Percentiles rank a stretch among this genome's conserved stretches.
phyloP scores from a whole-genome alignment of 2,888 invertebrate species.

The Holacanthella duospinosa region DNA sequence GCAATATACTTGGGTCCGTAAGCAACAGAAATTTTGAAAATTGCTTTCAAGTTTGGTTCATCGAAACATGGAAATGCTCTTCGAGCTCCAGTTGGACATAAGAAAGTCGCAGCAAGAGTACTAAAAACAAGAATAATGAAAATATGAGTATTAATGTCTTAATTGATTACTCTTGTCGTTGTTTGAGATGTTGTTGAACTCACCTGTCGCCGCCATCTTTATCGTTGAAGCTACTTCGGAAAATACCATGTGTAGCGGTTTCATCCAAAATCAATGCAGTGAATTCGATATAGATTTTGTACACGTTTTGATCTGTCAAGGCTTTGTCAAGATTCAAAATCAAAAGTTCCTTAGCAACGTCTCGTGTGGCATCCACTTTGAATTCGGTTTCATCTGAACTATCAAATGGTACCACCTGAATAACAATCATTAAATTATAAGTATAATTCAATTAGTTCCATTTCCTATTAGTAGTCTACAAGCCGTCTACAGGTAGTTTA shows the following conservation, averaged over 20 bases:
- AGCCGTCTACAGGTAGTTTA: too few species aligned
- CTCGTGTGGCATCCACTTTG: not conserved
- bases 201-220: not conserved
- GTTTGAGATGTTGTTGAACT: not conserved
- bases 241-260: not conserved
- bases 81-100: not conserved
- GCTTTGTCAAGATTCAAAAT: not conserved
- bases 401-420: too few species aligned
- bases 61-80: slow-evolving; percentile 8
- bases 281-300: slow-evolving; percentile 2
- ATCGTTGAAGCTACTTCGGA: not conserved
- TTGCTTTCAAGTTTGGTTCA: not conserved
- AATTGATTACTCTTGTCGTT: not conserved
- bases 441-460: too few species aligned
- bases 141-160: not conserved
- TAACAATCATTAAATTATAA: too few species aligned
- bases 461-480: too few species aligned
- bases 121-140: not conserved
- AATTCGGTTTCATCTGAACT: too few species aligned
- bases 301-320: not conserved
- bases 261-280: not conserved
- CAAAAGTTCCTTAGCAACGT: not conserved
- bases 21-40: not conserved
- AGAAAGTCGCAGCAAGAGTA: not conserved
- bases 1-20: not conserved